These are phyloP conservation scores for Okamejei kenojei DNA, from an alignment of 2,797 vertebrate species.

Conservation along the genomic window DNA sequence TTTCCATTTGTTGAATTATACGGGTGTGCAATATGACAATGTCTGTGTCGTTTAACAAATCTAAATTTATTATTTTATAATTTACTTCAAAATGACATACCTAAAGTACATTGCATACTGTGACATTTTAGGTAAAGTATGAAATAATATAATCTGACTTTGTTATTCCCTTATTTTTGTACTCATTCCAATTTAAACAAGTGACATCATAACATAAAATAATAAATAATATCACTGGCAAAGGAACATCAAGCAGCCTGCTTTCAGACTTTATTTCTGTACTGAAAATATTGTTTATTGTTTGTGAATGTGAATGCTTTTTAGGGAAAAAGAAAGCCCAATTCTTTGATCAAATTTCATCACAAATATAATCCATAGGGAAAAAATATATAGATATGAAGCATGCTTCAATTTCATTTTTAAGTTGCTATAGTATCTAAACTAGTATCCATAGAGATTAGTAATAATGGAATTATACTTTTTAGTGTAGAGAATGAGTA, in stretches of 20 bases:
- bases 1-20: background rate
- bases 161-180: background rate
- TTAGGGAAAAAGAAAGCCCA: background rate
- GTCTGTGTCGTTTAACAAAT: background rate
- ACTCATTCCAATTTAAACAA: background rate
- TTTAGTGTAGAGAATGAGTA: background rate
- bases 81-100: too few species aligned
- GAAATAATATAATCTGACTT: background rate
- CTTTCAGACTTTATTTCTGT: background rate
- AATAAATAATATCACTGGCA: background rate
- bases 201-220: background rate
- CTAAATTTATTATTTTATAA: too few species aligned
- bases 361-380: background rate
- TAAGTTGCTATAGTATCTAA: background rate
- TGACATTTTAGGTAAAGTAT: background rate
- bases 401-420: background rate
- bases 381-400: background rate
- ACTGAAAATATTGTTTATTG: background rate
- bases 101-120: background rate
- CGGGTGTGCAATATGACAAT: background rate
- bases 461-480: slow-evolving; percentile 15
- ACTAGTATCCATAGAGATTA: background rate
- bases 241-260: background rate
- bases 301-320: background rate
- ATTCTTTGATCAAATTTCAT: background rate